phyloP scores from a whole-genome alignment of 2,797 vertebrate genomes.

The Acrocephalus scirpaceus region DNA sequence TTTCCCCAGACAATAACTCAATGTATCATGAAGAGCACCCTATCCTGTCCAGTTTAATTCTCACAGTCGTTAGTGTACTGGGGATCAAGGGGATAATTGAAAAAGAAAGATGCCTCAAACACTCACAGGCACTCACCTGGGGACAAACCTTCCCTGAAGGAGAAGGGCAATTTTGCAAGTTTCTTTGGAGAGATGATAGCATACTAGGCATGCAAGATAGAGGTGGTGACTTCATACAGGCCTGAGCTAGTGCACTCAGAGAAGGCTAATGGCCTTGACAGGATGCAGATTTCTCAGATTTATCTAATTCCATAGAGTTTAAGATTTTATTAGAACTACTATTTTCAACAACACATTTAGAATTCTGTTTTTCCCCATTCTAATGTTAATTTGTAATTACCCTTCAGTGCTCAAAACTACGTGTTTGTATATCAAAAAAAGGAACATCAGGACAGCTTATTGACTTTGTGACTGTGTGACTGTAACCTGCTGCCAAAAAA shows the following conservation, averaged over 20 bases:
- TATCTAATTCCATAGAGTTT: neutral
- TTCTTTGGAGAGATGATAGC: neutral
- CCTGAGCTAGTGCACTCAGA: neutral
- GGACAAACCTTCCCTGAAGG: neutral
- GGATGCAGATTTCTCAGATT: neutral
- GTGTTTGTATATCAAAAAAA: neutral
- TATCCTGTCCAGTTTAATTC: neutral
- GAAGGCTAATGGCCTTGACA: neutral
- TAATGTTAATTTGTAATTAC: neutral
- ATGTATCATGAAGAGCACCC: neutral
- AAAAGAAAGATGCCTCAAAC: neutral
- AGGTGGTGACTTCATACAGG: neutral
- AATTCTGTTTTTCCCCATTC: neutral
- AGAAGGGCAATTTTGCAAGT: fast-evolving
- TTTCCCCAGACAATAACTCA: neutral
- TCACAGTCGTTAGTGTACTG: neutral
- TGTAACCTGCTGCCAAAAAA: neutral
- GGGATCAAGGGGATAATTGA: neutral
- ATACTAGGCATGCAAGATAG: neutral
- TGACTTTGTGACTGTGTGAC: neutral
- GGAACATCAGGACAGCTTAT: neutral
- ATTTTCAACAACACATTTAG: neutral
- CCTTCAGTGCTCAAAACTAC: neutral
- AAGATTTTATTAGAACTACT: neutral
- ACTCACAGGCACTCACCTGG: neutral